Base-by-base conservation (phyloP, 2,888 invertebrate genomes). In the Netelia fuscicornis region DNA sequence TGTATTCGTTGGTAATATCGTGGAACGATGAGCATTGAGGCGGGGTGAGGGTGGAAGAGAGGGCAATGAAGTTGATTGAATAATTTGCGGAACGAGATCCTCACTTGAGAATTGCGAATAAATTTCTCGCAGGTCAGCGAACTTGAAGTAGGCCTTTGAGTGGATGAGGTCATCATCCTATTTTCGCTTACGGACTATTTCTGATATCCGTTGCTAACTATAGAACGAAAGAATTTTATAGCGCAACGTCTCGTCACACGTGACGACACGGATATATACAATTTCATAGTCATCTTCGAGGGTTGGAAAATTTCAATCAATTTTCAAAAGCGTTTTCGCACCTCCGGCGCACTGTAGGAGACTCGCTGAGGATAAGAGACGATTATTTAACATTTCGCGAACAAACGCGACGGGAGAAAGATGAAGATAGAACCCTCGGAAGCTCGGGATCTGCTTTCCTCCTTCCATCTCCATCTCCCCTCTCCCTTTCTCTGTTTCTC, bases 341-440 rank as follows among this genome's bases (percentile, higher is more conserved):
- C 48, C 6, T 37, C 20, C 13, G 11, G 17, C 17, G n/a, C 6
- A 3, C 11, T 70, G 54, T 8, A 13, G 11, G 8, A 72, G 17
- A 25, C 25, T 42, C 65, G 52, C 25, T 82, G n/a, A 42, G 44
- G 87, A 87, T 88, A 87, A 79, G 85, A 82, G 86, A 86, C 89
- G 89, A 91, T 90, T 90, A 91, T 89, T 90, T 90, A 86, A 87
- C 86, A 87, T 89, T 90, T 88, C 87, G 84, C 85, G 79, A 81
- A 87, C 87, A 86, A 72, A 37, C 72, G 81, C 72, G 48, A 37
- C 17, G 74, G 86, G 48, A 48, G 20, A 78, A 67, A 74, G 30
- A 60, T 37, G 42, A 75, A 56, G 65, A 72, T n/a, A 25, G 62
- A 74, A 48, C 48, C 48, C 48, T 48, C 48, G 13, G 48, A 48